phyloP scores from a whole-genome alignment of 2,113 vertebrate species.

The Nothoprocta perdicaria region DNA sequence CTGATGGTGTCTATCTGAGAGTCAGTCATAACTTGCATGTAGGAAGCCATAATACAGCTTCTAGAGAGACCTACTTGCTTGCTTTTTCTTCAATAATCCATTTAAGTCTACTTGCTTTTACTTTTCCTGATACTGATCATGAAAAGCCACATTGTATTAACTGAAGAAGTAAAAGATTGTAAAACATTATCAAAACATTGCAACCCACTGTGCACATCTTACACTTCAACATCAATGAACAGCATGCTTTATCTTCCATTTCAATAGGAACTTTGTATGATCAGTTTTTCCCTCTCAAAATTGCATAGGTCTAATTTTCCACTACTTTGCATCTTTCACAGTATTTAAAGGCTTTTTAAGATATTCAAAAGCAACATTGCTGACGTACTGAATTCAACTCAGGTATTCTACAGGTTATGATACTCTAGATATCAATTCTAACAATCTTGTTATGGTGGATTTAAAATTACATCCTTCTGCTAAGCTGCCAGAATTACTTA shows the following conservation, averaged over 20 bases:
- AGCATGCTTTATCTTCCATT: background rate
- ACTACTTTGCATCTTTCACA: background rate
- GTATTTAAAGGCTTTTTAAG: background rate
- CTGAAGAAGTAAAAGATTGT: background rate
- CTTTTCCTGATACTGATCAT: background rate
- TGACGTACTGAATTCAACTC: background rate
- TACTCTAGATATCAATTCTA: background rate
- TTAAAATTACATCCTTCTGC: background rate
- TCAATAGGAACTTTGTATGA: background rate
- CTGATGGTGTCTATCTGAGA: accelerated
- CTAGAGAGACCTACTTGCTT: background rate
- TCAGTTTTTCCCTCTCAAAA: background rate
- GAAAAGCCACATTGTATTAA: background rate
- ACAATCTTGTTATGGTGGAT: background rate
- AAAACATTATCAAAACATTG: background rate
- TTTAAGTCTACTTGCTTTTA: background rate
- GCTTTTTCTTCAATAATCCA: background rate
- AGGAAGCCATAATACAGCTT: background rate
- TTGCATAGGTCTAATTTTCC: background rate
- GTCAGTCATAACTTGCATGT: background rate
- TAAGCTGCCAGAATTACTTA: background rate
- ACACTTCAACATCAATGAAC: background rate
- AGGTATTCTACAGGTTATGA: background rate
- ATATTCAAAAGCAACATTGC: background rate
- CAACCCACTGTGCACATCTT: background rate